These are phyloP conservation scores for Romanogobio albipinnatus DNA, from an alignment of 2,113 vertebrate genomes.

Conservation along the genomic window DNA sequence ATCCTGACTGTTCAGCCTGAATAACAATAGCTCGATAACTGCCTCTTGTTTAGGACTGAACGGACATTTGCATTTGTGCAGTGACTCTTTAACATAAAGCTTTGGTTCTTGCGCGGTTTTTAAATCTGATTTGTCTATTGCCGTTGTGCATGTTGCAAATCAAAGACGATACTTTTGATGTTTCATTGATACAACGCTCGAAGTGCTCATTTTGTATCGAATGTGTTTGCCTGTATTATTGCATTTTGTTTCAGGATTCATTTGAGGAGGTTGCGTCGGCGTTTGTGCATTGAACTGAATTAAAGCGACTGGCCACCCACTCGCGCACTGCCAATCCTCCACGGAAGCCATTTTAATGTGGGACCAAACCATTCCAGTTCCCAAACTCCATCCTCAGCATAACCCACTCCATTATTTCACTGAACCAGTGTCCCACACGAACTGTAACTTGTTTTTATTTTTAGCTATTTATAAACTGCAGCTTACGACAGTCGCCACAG, in stretches of 20 bases:
- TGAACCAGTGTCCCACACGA: not conserved
- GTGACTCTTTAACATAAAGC: not conserved
- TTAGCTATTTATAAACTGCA: not conserved
- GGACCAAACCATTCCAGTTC: slow-evolving; percentile 12
- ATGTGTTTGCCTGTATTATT: not conserved
- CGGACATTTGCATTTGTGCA: slow-evolving; percentile 25
- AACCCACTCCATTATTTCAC: not conserved
- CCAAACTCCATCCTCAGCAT: not conserved
- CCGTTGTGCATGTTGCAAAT: not conserved
- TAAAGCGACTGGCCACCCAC: slow-evolving; percentile 27
- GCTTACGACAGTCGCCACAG: slow-evolving; percentile 31
- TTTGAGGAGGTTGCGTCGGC: not conserved
- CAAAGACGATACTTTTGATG: not conserved
- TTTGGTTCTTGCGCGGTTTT: not conserved
- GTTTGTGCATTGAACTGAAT: slow-evolving; percentile 25
- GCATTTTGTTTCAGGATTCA: not conserved
- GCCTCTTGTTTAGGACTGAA: not conserved
- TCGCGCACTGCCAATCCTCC: slow-evolving; percentile 10
- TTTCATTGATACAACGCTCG: not conserved
- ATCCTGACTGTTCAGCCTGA: not conserved
- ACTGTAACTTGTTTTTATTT: not conserved
- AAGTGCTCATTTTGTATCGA: not conserved
- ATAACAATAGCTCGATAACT: slow-evolving; percentile 41
- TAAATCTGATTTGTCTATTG: not conserved
- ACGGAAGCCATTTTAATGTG: slow-evolving; percentile 54